These are phyloP conservation scores for Chelmon rostratus DNA, from an alignment of 2,797 vertebrate genomes.

Conservation along the genomic window DNA sequence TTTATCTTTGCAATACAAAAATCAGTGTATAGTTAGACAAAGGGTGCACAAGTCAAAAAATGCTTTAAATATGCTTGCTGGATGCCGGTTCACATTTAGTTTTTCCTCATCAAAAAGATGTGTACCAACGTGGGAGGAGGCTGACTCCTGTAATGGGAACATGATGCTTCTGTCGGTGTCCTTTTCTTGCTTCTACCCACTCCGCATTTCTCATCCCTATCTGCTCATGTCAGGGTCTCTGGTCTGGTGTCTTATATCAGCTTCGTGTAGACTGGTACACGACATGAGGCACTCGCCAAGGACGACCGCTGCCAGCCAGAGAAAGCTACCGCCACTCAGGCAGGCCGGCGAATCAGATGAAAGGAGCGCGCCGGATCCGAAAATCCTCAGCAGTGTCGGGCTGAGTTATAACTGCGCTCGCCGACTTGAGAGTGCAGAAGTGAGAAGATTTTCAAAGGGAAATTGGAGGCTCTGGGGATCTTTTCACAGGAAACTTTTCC, in stretches of 20 bases:
- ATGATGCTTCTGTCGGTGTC: constrained; percentile 59
- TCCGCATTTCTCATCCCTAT: constrained; percentile 53
- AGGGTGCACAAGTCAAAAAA: constrained; percentile 16
- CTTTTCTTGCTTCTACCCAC: constrained; percentile 62
- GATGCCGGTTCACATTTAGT: constrained; percentile 30
- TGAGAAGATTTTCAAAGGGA: constrained; percentile 24
- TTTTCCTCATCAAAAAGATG: constrained; percentile 37
- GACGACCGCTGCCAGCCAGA: constrained; percentile 53
- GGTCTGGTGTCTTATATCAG: constrained; percentile 47
- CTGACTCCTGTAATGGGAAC: constrained; percentile 51
- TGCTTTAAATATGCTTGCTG: constrained; percentile 37
- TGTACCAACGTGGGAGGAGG: constrained; percentile 47
- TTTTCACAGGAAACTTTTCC: constrained; percentile 12
- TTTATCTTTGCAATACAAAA: constrained; percentile 35
- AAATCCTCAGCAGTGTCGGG: constrained; percentile 39
- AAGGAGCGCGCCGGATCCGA: constrained; percentile 33
- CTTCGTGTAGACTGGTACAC: constrained; percentile 45
- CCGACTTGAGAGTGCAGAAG: constrained; percentile 20
- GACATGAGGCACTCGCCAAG: constrained; percentile 43
- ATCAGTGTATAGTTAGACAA: constrained; percentile 36
- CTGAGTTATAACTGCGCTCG: constrained; percentile 12
- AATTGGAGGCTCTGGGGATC: constrained; percentile 9
- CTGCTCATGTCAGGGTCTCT: constrained; percentile 60
- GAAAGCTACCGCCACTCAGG: constrained; percentile 51
- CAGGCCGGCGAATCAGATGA: constrained; percentile 43